Base-by-base conservation (phyloP, 2,888 invertebrate genomes). In the Drosophila merina region DNA sequence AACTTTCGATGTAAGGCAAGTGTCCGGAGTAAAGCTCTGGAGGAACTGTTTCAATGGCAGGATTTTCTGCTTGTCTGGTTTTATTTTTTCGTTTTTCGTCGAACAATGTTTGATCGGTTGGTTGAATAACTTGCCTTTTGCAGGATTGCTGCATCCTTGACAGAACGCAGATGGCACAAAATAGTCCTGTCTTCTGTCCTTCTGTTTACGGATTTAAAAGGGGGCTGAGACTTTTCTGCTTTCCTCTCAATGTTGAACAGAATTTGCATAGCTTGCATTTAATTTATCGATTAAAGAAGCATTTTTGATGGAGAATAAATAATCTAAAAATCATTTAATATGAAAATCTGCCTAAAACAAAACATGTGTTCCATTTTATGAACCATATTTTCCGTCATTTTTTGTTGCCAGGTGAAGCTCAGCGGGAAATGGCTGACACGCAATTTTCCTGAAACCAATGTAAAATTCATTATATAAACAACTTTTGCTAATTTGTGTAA, bases 401-500 rank as follows among this genome's bases (percentile, higher is more conserved):
- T 20, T 20, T 2, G 20, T 20, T 28, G 4, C 9, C 60, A 48
- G 48, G 48, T 60, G 60, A 57, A 58, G 5, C 26, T 58, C 8
- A 47, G 5, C 31, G 50, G 57, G 54, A 68, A 57, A 57, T n/a
- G 36, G 36, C 52, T 36, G 55, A 48, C 55, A 67, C 67, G 40
- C 67, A n/a, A 67, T 42, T 57, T 68, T 68, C 70, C 67, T 58
- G 50, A 12, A n/a, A 47, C 38, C 64, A 63, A 75, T 63, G 66
- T 59, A 63, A 79, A 79, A 87, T 83, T 86, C 74, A 87, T 87
- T 83, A 73, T 60, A 76, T 74, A 75, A 83, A 86, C 77, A 83
- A 77, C 84, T 72, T 73, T 77, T 31, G 68, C 72, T 77, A 86
- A 83, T 87, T 87, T 83, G 50, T 56, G 67, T 85, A 87, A 82